These are phyloP conservation scores for Sycophila texana DNA, from an alignment of 2,888 invertebrate species.

Conservation along the genomic window DNA sequence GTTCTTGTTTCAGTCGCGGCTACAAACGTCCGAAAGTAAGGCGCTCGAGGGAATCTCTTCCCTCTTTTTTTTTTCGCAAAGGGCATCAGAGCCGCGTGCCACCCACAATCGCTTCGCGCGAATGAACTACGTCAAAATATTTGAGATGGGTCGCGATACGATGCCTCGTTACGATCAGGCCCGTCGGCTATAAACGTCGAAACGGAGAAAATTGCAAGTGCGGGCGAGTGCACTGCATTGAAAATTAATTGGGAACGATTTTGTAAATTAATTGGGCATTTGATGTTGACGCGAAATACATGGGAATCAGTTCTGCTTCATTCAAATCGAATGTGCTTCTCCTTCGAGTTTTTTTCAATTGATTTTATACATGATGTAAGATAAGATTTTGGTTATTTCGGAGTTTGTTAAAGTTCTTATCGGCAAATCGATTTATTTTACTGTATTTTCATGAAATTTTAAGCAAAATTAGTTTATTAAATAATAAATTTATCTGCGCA, in stretches of 20 bases:
- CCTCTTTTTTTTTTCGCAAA: background rate
- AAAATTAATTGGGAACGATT: constrained; percentile 48
- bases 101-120: constrained; percentile 56
- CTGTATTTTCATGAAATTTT: too few species aligned
- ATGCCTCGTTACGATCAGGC: constrained; percentile 13
- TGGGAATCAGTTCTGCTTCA: background rate
- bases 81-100: constrained; percentile 32
- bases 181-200: constrained; percentile 31
- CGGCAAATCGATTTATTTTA: too few species aligned
- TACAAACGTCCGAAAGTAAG: constrained; percentile 22
- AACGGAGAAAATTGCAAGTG: constrained; percentile 18
- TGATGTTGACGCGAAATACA: constrained; percentile 12
- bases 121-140: constrained; percentile 63
- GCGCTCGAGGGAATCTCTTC: background rate
- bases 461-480: too few species aligned
- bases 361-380: background rate
- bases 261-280: constrained; percentile 48
- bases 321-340: background rate
- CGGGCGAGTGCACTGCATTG: constrained; percentile 5
- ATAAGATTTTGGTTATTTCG: too few species aligned
- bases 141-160: constrained; percentile 63
- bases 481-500: too few species aligned
- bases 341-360: background rate
- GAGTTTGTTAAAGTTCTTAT: too few species aligned
- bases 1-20: background rate